A percentile compares a stretch with the other conserved stretches of the same genome.
These are phyloP conservation scores for Pangasius mekongensis DNA, from an alignment of 2,797 vertebrate species.

Conservation along the genomic window DNA sequence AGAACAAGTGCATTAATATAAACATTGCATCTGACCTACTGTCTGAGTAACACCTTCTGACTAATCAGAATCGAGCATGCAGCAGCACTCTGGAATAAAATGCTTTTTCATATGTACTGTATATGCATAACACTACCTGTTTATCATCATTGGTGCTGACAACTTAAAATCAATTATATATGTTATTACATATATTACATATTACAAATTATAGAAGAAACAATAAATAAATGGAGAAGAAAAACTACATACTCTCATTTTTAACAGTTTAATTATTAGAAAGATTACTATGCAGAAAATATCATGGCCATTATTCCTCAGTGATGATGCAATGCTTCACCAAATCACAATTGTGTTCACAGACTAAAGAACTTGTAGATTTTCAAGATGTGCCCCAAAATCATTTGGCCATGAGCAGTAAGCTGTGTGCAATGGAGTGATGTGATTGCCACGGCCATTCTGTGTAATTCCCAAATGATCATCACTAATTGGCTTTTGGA, in stretches of 20 bases:
- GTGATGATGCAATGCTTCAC: neutral
- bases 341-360: neutral
- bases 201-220: neutral
- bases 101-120: neutral
- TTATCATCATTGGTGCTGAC: neutral
- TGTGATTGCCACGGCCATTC: neutral
- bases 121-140: too few species aligned
- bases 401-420: constrained; percentile 3
- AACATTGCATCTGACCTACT: neutral
- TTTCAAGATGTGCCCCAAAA: neutral
- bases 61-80: neutral
- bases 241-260: neutral
- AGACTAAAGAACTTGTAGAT: neutral
- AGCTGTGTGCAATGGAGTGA: constrained; percentile 45
- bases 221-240: neutral
- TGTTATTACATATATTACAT: neutral
- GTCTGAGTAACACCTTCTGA: neutral
- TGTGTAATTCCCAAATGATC: constrained; percentile 55
- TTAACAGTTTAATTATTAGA: neutral
- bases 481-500: constrained; percentile 50
- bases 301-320: too few species aligned
- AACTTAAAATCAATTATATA: neutral
- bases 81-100: neutral
- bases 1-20: neutral
- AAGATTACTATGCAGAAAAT: neutral